Conservation (phyloP, 2,888 invertebrate genomes). For the Phalera bucephala region DNA sequence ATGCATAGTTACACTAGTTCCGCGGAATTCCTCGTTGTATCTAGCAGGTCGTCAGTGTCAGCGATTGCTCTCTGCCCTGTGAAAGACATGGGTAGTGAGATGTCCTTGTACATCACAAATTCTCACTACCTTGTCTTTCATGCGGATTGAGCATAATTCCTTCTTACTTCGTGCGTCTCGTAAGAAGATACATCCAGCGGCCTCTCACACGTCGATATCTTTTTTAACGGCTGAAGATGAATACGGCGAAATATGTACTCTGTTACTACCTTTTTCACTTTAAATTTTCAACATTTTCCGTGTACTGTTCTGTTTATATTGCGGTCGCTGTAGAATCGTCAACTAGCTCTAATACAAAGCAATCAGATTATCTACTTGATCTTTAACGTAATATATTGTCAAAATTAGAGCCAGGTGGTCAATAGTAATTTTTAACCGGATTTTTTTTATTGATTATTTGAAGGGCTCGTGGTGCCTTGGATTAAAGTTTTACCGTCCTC, state of each 20-base stretch:
- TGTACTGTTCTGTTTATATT: background rate
- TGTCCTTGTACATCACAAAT: constrained; percentile 85
- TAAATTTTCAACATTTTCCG: no score
- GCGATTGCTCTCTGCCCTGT: constrained; percentile 83
- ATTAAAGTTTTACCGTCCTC: background rate
- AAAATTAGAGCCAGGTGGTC: background rate
- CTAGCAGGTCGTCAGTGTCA: constrained; percentile 9
- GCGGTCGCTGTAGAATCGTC: background rate
- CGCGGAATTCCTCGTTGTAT: constrained; percentile 7
- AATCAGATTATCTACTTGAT: no score
- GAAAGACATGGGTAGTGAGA: constrained; percentile 99
- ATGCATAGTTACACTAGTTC: constrained; percentile 23
- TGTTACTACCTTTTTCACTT: no score
- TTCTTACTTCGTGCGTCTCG: constrained; percentile 20
- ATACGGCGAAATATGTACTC: background rate
- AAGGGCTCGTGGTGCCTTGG: background rate
- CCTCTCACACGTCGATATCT: background rate
- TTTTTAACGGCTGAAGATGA: background rate
- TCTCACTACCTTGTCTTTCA: constrained; percentile 99
- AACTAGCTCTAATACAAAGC: no score
- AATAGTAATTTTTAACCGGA: no score
- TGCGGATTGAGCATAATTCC: constrained; percentile 84
- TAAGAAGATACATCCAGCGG: constrained; percentile 17
- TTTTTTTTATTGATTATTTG: no score
- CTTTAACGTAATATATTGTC: no score